phyloP scores from a whole-genome alignment of 2,797 vertebrate species.

The Amblyopsis hoosieri region DNA sequence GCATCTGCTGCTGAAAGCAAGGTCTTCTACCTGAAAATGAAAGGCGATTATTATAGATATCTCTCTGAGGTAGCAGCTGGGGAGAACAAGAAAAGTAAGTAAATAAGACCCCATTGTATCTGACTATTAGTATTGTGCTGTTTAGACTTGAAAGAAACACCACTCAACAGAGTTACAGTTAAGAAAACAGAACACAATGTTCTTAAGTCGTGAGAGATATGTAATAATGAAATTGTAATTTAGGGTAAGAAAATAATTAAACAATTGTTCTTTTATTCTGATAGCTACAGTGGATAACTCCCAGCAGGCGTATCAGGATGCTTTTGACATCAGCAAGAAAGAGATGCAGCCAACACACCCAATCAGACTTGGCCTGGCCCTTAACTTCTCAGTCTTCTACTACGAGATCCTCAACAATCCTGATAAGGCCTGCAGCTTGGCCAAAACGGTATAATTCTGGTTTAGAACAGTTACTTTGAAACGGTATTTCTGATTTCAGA shows the following conservation, averaged over 20 bases:
- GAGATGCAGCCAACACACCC: slow-evolving; percentile 99
- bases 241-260: no score
- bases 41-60: slow-evolving; percentile 99
- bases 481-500: neutral
- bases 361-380: slow-evolving; percentile 95
- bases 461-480: neutral
- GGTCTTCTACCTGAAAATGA: slow-evolving; percentile 99
- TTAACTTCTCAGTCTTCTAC: slow-evolving; percentile 99
- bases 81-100: slow-evolving; percentile 91
- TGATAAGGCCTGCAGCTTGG: slow-evolving; percentile 94
- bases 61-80: slow-evolving; percentile 97
- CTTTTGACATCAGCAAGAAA: slow-evolving; percentile 98
- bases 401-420: slow-evolving; percentile 99
- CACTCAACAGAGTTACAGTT: neutral
- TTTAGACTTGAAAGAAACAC: neutral
- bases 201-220: neutral
- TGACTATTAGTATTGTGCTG: neutral
- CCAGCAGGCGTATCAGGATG: slow-evolving; percentile 95
- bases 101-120: neutral
- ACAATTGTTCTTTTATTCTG: neutral
- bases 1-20: slow-evolving; percentile 92
- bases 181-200: neutral
- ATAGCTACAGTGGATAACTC: slow-evolving; percentile 92
- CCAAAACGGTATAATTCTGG: slow-evolving; percentile 87
- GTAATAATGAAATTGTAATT: neutral